Evolutionary conservation across 2,888 invertebrate species (phyloP).

Genomic region (Caenorhabditis sp.): DNA sequence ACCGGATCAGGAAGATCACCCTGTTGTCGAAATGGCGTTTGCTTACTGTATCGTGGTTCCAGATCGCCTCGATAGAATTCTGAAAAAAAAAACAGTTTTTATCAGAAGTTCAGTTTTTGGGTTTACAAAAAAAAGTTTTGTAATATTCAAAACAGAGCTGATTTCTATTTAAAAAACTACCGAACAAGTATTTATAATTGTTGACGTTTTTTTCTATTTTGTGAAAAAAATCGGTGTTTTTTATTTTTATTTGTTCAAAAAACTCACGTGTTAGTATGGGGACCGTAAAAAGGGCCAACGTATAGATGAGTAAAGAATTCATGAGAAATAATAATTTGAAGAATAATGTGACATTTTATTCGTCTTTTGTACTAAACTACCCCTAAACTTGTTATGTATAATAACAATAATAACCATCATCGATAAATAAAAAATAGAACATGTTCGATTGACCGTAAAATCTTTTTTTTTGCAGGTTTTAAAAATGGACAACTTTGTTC

Average conservation of each 20-base stretch:
- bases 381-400: background rate
- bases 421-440: background rate
- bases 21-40: slow-evolving; percentile 39
- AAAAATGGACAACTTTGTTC: slow-evolving; percentile 21
- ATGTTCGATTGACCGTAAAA: background rate
- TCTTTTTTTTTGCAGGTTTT: background rate
- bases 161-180: no score
- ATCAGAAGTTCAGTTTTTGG: no score
- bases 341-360: background rate
- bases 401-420: background rate
- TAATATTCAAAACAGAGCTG: no score
- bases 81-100: no score
- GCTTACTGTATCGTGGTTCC: slow-evolving; percentile 40
- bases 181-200: no score
- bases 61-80: slow-evolving; percentile 7
- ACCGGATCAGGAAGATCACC: slow-evolving; percentile 33
- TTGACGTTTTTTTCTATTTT: no score
- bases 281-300: background rate
- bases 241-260: no score
- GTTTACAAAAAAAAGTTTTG: no score
- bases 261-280: no score
- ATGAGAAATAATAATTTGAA: background rate
- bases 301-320: background rate
- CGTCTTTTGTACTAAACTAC: background rate
- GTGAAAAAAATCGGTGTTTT: no score